A percentile compares a stretch with the other conserved stretches of the same genome.
These are phyloP conservation scores for Myiotriccus ornatus DNA, from an alignment of 2,797 vertebrate species.

Conservation along the genomic window DNA sequence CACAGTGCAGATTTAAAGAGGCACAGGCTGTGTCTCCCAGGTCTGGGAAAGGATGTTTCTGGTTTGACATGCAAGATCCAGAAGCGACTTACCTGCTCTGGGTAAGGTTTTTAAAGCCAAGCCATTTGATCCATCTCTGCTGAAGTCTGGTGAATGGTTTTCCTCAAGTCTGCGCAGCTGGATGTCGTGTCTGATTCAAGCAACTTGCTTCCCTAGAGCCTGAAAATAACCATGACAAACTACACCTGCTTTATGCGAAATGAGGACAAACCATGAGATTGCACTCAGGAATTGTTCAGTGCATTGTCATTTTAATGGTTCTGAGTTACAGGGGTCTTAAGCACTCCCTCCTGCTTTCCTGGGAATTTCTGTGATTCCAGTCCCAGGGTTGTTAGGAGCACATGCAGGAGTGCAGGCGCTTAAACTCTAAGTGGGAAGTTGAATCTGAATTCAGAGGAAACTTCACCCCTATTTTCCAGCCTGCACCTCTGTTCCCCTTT, in stretches of 20 bases:
- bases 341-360: neutral
- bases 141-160: neutral
- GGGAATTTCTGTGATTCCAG: neutral
- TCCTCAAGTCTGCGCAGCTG: neutral
- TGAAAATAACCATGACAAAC: neutral
- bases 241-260: neutral
- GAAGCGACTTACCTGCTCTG: neutral
- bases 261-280: neutral
- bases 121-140: neutral
- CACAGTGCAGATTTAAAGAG: slow-evolving; percentile 42
- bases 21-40: neutral
- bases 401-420: neutral
- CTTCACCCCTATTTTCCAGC: neutral
- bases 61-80: neutral
- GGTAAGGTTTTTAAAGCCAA: neutral
- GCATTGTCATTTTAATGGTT: neutral
- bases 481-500: neutral
- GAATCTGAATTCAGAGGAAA: neutral
- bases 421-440: neutral
- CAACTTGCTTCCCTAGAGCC: neutral
- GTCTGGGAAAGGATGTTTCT: neutral
- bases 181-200: neutral
- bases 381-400: neutral
- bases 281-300: neutral
- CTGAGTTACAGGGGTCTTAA: neutral